Percentiles rank a stretch among this genome's conserved stretches.
Conservation (phyloP, 1,140 invertebrate species). For the Lepidurus arcticus region DNA sequence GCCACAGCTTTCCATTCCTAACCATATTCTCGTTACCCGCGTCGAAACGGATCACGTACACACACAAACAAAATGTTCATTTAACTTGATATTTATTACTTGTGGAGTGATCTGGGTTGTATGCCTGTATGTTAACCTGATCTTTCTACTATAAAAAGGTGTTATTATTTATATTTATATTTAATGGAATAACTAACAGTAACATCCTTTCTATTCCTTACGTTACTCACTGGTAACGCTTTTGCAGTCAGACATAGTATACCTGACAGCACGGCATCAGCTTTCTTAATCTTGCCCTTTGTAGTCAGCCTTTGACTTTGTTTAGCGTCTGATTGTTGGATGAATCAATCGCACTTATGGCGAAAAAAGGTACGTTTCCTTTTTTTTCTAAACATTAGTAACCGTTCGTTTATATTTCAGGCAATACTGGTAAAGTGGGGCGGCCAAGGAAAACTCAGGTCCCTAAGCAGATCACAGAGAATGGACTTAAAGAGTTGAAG, state of each 20-base stretch:
- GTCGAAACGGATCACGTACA: slow-evolving; percentile 16
- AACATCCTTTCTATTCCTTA: no score
- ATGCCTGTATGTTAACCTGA: background rate
- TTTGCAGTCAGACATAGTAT: no score
- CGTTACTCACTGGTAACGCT: no score
- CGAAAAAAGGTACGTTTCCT: background rate
- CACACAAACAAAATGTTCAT: background rate
- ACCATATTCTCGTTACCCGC: background rate
- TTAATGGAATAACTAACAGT: background rate
- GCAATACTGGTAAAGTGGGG: slow-evolving; percentile 23
- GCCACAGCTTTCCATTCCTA: background rate
- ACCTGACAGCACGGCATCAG: no score
- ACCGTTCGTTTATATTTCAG: background rate
- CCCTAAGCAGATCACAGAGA: background rate
- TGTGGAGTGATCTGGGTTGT: background rate
- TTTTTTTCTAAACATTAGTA: background rate
- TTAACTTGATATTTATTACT: background rate
- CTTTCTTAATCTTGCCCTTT: no score
- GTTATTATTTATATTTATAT: background rate
- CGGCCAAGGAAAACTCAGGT: slow-evolving; percentile 3
- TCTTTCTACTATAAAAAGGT: background rate
- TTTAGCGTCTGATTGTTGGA: background rate
- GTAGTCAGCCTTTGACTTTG: background rate
- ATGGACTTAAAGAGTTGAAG: background rate
- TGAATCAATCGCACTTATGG: background rate